Evolutionary conservation across 2,888 invertebrate genomes (phyloP), one percentile per base, ranked within the genome.

Genomic region (Drosophila kanekoi): DNA sequence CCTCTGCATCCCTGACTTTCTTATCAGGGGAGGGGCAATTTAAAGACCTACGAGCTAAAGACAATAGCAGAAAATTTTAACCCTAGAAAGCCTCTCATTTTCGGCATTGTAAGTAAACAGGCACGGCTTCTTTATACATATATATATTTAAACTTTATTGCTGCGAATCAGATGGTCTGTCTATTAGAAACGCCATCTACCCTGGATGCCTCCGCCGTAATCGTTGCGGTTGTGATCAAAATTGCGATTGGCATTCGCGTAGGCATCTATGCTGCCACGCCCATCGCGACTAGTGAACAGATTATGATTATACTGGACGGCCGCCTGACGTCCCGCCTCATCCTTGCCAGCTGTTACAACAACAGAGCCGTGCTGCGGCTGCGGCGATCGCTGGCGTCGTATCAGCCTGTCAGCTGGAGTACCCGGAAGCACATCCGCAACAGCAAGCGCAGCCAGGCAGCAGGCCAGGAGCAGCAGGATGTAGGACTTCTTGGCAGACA

Each of bases 261-360:
- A 78, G 57, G 89, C 90, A 56, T 89, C 86, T 8, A 90, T 47
- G 11, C 45, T 72, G 62, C 83, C 82, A 64, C 76, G 79, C 9
- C 87, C 87, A 80, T 89, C 77, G 0, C 54, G 20, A n/a, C 85
- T 81, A 33, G 64, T 79, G 16, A 49, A 85, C 0, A 90, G 48
- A 74, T 89, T 89, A 1, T 89, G 87, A 59, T 89, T 87, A 32
- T 89, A 89, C 40, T 85, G 79, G 1, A 77, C 48, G 11, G 54
- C 59, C 8, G 76, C 81, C 48, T 77, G 68, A 6, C 87, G 83
- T 13, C 88, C 89, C 16, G 9, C 10, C 28, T 70, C 8, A 69
- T 86, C 89, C 69, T 79, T 60, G 38, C 33, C 41, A 28, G 47
- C 77, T n/a, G 57, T 48, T 0, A 84, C 0, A 2, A 72, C 76